Evolutionary conservation across 2,888 invertebrate species (phyloP), one percentile per base, ranked within the genome.

Genomic region (Choreutis nemorana): DNA sequence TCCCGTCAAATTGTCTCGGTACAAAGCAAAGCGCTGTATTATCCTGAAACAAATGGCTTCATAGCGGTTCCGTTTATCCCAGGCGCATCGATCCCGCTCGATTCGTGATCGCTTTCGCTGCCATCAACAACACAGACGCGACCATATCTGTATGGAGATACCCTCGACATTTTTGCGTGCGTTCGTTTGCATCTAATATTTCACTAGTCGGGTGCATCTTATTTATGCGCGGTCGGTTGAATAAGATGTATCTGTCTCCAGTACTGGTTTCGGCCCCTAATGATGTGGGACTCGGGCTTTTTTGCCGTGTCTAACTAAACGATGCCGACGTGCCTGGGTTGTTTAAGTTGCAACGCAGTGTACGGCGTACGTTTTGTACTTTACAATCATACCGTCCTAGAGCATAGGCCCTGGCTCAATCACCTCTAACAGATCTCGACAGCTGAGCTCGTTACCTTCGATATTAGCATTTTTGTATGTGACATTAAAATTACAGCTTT

Each of bases 171-270:
- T 72, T 77, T 75, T 73, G 63, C 62, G 42, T 52, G 42, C 39
- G 55, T 48, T 46, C 45, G 50, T 65, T 64, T 66, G 68, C 71
- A 75, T 75, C 63, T 71, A 67, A 71, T 71, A 67, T 68, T 68
- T 71, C 59, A 63, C 58, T 55, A 51, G 53, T 42, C 37, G 30
- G 41, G 51, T 45, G 55, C 62, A 59, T 71, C 70, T 68, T 68
- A 59, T 72, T 71, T 67, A 68, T 73, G 47, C 54, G 43, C 44
- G 35, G 39, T 35, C 44, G 37, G 49, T 47, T 60, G 75, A 78
- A 60, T 71, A 64, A 78, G 63, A 61, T 53, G 61, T 73, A 62
- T 57, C 65, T 63, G 65, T 71, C 67, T 47, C 43, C 35, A 39
- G 38, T 50, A 47, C 51, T 41, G 56, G 60, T 56, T 62, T 61